Conservation (phyloP, 2,888 invertebrate species). For the Lymantria dispar region DNA sequence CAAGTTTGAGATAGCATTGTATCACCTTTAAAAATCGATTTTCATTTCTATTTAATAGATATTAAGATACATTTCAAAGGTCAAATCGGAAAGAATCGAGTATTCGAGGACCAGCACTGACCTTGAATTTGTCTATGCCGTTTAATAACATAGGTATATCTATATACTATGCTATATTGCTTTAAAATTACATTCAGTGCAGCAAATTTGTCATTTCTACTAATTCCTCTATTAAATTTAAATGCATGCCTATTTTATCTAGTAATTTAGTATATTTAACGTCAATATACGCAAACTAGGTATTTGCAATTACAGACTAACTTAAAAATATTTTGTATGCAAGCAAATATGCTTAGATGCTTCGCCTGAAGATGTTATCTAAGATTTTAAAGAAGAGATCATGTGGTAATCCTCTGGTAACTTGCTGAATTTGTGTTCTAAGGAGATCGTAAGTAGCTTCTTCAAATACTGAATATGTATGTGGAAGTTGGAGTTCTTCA, state of each 20-base stretch:
- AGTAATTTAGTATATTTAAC: constrained; percentile 8
- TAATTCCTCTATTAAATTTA: constrained; percentile 14
- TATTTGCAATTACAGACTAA: constrained; percentile 24
- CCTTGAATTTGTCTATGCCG: background rate
- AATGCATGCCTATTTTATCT: constrained; percentile 15
- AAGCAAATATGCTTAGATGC: constrained; percentile 73
- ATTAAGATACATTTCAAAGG: no score
- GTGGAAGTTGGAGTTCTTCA: constrained; percentile 88
- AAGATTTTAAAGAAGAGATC: constrained; percentile 91
- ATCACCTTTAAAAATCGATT: background rate
- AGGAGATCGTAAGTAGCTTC: constrained; percentile 92
- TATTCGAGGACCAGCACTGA: background rate
- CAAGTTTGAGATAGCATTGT: background rate
- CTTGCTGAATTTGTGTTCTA: constrained; percentile 91
- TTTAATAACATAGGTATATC: no score
- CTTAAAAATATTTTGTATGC: constrained; percentile 9
- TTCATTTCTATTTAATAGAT: background rate
- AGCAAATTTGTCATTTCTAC: constrained; percentile 10
- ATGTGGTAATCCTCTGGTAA: constrained; percentile 90
- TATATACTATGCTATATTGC: no score
- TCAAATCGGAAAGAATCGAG: background rate
- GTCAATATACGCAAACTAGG: constrained; percentile 28
- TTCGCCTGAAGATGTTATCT: constrained; percentile 90
- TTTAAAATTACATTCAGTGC: constrained; percentile 11
- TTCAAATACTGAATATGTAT: constrained; percentile 90